Evolutionary conservation across 2,888 invertebrate genomes (phyloP).

Genomic region (Dioctria rufipes): DNA sequence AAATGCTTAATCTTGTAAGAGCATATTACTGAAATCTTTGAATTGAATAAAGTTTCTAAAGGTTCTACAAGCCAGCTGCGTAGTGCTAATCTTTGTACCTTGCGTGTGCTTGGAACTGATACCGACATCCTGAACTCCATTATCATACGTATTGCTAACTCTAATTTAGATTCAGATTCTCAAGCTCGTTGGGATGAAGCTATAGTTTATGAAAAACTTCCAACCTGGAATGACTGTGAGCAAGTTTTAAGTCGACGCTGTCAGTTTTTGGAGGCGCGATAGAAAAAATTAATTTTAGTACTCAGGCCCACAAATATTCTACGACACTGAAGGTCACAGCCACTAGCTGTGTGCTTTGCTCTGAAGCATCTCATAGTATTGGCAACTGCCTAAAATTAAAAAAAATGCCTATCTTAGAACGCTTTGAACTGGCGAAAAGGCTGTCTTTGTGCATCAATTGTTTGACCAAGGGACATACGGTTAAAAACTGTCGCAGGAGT

Average conservation of each 20-base stretch:
- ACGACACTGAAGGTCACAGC: neutral
- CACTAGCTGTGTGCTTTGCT: neutral
- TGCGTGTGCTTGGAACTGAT: no score
- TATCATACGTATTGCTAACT: neutral
- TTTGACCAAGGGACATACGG: neutral
- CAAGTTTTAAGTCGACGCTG: neutral
- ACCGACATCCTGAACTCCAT: neutral
- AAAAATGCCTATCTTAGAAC: neutral
- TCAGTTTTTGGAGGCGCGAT: constrained; percentile 12
- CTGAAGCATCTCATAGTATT: neutral
- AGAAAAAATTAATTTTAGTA: neutral
- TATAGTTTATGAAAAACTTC: neutral
- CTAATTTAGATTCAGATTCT: neutral
- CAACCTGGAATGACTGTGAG: constrained; percentile 14
- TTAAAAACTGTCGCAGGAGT: no score
- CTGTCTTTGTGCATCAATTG: neutral
- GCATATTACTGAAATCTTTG: no score
- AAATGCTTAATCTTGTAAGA: no score
- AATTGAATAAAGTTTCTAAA: no score
- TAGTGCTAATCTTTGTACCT: no score
- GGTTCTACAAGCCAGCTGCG: no score
- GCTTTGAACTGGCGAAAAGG: neutral
- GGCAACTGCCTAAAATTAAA: neutral
- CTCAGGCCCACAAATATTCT: neutral
- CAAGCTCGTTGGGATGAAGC: neutral